Evolutionary conservation across 2,797 vertebrate genomes (phyloP), one percentile per base, ranked within the genome.

Genomic region (Sparus aurata): DNA sequence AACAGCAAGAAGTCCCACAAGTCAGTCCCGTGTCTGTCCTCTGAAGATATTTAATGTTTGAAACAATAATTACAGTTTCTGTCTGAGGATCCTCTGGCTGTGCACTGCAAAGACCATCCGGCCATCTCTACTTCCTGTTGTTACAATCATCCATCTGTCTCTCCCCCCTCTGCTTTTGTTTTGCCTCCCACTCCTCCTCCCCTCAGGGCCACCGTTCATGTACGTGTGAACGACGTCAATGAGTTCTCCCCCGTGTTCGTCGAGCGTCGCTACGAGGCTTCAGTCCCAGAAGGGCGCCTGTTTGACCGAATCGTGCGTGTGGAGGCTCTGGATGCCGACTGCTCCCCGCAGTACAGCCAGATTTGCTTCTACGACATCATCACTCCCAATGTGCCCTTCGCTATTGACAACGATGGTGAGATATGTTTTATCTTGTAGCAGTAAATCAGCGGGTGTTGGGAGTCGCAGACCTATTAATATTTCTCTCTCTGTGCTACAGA

Each of bases 351-450:
- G 92, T 99, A 99, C 93, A 99, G 98, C 94, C 98, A 99, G 94
- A 99, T 99, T 84, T 99, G 98, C 95, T 99, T 99, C 95, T 99
- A 99, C 2, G 97, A 99, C 95, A 99, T 99, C 93, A 96, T 99
- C 81, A 99, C 98, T 0, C 97, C 98, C 54, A 98, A 98, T 5
- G 96, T 98, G 69, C 98, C 98, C 86, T 99, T 99, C 69, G 96
- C 98, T 79, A 98, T 99, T 5, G 98, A 99, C 94, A 99, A 99
- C 0, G 98, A 99, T 0, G 98, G 98, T 99, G 91, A 95, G 95
- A 80, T 23, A 20, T 45, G 59, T 34, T 77, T 72, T 49, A 70
- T 73, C 43, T 69, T 34, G 30, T 12, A 23, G 55, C 30, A 73
- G 22, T 49, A 53, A 83, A 70, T 67, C 58, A 78, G 25, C 38